Evolutionary conservation across 92 coral and sea anemone species (phyloP).

Genomic region (Epizoanthus rinbou): DNA sequence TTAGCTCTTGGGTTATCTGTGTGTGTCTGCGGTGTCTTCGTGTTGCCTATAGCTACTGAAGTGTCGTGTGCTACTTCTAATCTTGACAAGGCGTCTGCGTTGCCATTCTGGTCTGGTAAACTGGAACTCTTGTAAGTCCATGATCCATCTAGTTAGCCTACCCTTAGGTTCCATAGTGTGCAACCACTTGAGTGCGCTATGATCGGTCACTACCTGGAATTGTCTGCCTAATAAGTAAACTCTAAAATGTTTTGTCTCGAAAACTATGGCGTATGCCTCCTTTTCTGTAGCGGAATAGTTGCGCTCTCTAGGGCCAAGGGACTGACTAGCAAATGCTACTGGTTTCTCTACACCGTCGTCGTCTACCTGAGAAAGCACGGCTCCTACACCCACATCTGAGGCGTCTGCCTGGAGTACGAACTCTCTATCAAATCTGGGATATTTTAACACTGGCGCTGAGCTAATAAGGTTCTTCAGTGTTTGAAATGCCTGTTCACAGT

Average conservation of each 20-base stretch:
- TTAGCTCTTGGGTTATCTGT: too few species aligned
- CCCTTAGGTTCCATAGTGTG: conserved; percentile 52
- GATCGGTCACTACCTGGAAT: conserved; percentile 35
- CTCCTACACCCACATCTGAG: conserved; percentile 41
- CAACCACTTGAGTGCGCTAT: conserved; percentile 43
- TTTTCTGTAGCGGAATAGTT: conserved; percentile 41
- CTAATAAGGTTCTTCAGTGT: background rate
- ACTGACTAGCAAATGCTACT: conserved; percentile 42
- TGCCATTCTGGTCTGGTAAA: conserved; percentile 49
- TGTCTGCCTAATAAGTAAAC: conserved; percentile 27
- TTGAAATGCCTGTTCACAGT: background rate
- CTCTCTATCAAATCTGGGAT: conserved; percentile 30
- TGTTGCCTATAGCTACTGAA: too few species aligned
- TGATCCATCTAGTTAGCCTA: conserved; percentile 49
- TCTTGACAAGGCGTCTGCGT: conserved; percentile 56
- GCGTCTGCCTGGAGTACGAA: conserved; percentile 46
- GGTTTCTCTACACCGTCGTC: conserved; percentile 33
- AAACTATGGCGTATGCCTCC: conserved; percentile 46
- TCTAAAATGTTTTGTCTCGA: conserved; percentile 13
- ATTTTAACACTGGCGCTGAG: conserved; percentile 21
- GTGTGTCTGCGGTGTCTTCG: background rate
- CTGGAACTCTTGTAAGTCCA: conserved; percentile 62
- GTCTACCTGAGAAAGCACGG: conserved; percentile 45
- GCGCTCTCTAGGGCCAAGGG: conserved; percentile 32
- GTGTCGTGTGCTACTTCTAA: background rate